A percentile compares a stretch with the other conserved stretches of the same genome.
Conservation (phyloP, 2,888 invertebrate species). For the Hydrotaea diabolus region DNA sequence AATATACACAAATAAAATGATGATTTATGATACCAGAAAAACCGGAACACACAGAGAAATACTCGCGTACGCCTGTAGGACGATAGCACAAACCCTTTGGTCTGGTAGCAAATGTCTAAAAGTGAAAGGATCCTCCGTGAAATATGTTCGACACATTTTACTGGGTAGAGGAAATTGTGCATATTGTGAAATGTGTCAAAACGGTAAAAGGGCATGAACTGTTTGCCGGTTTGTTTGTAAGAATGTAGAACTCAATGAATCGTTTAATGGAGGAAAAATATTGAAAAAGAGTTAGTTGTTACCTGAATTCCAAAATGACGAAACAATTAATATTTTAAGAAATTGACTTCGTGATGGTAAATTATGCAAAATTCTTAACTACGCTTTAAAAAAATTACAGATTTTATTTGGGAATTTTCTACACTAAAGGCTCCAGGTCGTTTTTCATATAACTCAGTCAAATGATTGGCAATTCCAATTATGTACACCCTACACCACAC, state of each 20-base stretch:
- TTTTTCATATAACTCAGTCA: no score
- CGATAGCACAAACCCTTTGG: conserved; percentile 29
- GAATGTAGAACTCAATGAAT: background rate
- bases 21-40: conserved; percentile 58
- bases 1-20: conserved; percentile 43
- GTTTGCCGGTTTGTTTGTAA: background rate
- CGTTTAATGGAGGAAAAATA: background rate
- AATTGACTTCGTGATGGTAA: no score
- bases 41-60: conserved; percentile 26
- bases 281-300: no score
- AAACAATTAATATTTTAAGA: no score
- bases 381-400: no score
- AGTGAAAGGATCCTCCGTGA: conserved; percentile 51
- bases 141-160: conserved; percentile 15
- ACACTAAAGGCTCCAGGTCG: no score
- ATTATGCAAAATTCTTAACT: no score
- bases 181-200: conserved; percentile 1
- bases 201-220: background rate
- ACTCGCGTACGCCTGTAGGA: conserved; percentile 11
- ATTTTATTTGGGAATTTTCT: no score
- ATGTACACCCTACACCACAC: no score
- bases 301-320: no score
- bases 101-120: conserved; percentile 9
- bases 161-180: background rate
- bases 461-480: no score